Percentiles rank a stretch among this genome's conserved stretches.
Conservation (phyloP, 2,888 invertebrate species). For the Cheilosia grossa region DNA sequence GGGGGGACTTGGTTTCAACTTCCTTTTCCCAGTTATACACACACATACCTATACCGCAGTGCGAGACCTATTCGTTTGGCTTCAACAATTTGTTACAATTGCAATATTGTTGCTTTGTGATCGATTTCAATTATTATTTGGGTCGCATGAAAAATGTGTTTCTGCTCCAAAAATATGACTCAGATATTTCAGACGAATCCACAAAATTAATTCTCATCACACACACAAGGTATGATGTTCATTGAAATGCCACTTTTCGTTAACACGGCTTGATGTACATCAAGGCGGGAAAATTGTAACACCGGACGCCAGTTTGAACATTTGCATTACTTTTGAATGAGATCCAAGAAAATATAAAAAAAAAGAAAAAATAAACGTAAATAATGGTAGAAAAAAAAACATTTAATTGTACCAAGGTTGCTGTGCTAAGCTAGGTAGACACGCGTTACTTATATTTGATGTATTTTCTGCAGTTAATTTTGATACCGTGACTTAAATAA, state of each 20-base stretch:
- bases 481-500: slow-evolving; percentile 74
- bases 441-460: slow-evolving; percentile 68
- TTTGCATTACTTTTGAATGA: slow-evolving; percentile 60
- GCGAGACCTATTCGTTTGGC: not conserved
- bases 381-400: slow-evolving; percentile 46
- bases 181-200: slow-evolving; percentile 10
- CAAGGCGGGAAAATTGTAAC: slow-evolving; percentile 70
- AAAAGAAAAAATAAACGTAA: not conserved
- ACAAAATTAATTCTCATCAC: slow-evolving; percentile 70
- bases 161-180: slow-evolving; percentile 50
- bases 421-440: slow-evolving; percentile 59
- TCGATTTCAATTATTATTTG: slow-evolving; percentile 39
- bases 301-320: slow-evolving; percentile 11
- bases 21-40: slow-evolving; percentile 42
- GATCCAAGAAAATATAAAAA: slow-evolving; percentile 55
- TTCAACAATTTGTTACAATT: slow-evolving; percentile 43
- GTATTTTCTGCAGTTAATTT: slow-evolving; percentile 72
- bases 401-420: slow-evolving; percentile 73
- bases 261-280: slow-evolving; percentile 19
- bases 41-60: not conserved
- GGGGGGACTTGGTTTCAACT: slow-evolving; percentile 49
- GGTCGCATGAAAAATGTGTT: slow-evolving; percentile 25
- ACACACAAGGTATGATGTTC: slow-evolving; percentile 17
- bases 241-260: slow-evolving; percentile 32
- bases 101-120: slow-evolving; percentile 45